Conservation (phyloP, 1,140 invertebrate genomes). For the Campoletis sonorensis region DNA sequence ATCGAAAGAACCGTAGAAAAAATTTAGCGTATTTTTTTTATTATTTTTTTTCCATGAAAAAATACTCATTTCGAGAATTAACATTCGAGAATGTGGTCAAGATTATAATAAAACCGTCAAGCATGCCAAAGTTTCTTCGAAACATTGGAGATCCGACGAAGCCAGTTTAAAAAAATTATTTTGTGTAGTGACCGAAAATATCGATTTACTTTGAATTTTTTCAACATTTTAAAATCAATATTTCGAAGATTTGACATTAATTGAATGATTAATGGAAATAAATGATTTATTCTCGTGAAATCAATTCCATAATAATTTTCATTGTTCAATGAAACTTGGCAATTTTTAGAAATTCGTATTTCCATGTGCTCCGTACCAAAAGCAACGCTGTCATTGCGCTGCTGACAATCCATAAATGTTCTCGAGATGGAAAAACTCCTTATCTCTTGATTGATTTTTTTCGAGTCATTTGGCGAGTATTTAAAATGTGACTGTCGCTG, state of each 20-base stretch:
- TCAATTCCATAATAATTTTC: background rate
- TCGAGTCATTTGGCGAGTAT: background rate
- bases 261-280: too few relatives aligned
- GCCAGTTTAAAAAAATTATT: slow-evolving; percentile 23
- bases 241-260: too few relatives aligned
- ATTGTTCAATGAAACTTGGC: background rate
- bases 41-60: background rate
- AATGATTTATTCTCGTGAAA: too few relatives aligned
- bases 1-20: too few relatives aligned
- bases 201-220: background rate
- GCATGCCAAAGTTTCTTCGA: slow-evolving; percentile 68
- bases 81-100: slow-evolving; percentile 69
- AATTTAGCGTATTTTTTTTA: background rate
- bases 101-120: slow-evolving; percentile 72
- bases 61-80: slow-evolving; percentile 69
- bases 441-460: background rate
- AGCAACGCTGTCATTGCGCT: slow-evolving; percentile 5
- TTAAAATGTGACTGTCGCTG: slow-evolving; percentile 14
- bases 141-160: slow-evolving; percentile 16
- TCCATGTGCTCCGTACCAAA: slow-evolving; percentile 1
- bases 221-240: background rate
- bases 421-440: too few relatives aligned
- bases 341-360: background rate
- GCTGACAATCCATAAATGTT: too few relatives aligned
- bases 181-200: background rate